Base-by-base conservation (phyloP, 2,797 vertebrate genomes). In the Mus caroli region DNA sequence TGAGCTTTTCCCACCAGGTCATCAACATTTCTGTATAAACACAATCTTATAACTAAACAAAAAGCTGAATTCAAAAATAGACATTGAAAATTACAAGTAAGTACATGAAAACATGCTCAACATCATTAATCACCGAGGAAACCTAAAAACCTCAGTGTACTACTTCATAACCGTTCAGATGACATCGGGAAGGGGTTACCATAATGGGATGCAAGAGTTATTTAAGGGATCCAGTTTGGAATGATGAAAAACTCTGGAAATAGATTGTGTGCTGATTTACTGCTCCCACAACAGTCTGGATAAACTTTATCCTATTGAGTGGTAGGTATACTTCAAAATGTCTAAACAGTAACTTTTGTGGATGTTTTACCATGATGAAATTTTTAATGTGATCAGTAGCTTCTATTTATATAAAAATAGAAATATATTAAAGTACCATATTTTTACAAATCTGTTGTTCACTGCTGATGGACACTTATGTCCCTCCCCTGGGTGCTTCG, bases 261-360 rank as follows among this genome's bases (percentile, higher is more conserved):
- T 87, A 26, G 58, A 58, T 80, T 69, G 14, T 58, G 14, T 83
- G 24, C 22, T 93, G 17, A 34, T 54, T 87, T 71, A 46, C 28
- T 83, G 19, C 22, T 46, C 80, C 40, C 24, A 90, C 50, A 77
- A 11, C 52, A 88, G 2, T 64, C 20, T 89, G 15, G 50, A 69
- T 43, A 34, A n/a, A 79, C 46, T 80, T 85, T 56, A 80, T 86
- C 24, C 52, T 28, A 46, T 28, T 90, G 43, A 87, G 46, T 64
- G 10, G 28, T 34, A 14, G 9, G 40, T 50, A 14, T 37, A 31
- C 11, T 94, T 94, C 79, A 76, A 84, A 78, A 64, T 90, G 24
- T 92, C 94, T 71, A 92, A 90, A 86, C 82, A n/a, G 7, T 87
- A 54, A 64, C 84, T 83, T 94, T 50, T 92, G 60, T 88, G 31